Evolutionary conservation across 2,113 vertebrate genomes (phyloP).

Genomic region (Beaufortia kweichowensis): DNA sequence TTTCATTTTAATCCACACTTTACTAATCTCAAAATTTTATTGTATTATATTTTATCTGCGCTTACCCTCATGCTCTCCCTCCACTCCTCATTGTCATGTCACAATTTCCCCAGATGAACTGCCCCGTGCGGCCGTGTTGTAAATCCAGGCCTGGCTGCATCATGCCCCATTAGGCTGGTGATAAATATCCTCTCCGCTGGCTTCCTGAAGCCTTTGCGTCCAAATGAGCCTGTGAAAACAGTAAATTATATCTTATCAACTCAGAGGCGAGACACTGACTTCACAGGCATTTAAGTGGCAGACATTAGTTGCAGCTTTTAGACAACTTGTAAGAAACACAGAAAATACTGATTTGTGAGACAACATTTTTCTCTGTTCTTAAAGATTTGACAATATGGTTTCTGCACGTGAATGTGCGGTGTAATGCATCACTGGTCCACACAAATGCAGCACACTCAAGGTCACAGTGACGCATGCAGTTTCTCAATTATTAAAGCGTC

Average conservation of each 20-base stretch:
- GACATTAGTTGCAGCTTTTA: not conserved
- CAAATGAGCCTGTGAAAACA: conserved; percentile 40
- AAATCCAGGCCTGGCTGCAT: conserved; percentile 41
- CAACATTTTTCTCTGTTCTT: not conserved
- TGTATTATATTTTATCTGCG: not conserved
- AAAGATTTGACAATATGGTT: not conserved
- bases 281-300: not conserved
- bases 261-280: not conserved
- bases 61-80: not conserved
- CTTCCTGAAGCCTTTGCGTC: conserved; percentile 2
- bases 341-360: not conserved
- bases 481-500: conserved; percentile 51
- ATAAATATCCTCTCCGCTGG: conserved; percentile 44
- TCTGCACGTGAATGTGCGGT: not conserved
- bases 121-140: conserved; percentile 25
- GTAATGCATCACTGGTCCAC: conserved; percentile 2
- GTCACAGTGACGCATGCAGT: conserved; percentile 55
- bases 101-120: conserved; percentile 40
- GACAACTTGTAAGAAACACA: not conserved
- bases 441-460: conserved; percentile 52
- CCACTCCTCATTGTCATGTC: not conserved
- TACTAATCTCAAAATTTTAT: no score
- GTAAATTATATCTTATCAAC: conserved; percentile 20
- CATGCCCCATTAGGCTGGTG: conserved; percentile 48
- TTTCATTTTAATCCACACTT: no score